phyloP scores from a whole-genome alignment of 2,113 vertebrate genomes.

The Myotis brandtii region DNA sequence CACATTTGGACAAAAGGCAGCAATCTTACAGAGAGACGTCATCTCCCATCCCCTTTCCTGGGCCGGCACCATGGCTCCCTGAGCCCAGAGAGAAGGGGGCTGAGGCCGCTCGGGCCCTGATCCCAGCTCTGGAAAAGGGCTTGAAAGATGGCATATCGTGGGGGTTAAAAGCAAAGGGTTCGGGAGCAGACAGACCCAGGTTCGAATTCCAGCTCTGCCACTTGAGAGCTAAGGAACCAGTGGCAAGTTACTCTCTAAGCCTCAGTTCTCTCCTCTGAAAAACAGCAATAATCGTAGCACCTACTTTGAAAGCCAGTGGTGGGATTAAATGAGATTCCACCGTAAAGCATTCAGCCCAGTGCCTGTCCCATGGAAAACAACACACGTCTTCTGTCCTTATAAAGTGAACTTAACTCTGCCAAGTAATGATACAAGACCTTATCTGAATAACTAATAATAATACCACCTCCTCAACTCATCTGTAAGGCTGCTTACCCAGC shows the following conservation, averaged over 20 bases:
- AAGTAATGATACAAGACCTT: neutral
- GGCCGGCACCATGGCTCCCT: constrained; percentile 11
- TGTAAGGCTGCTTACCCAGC: neutral
- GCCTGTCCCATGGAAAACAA: neutral
- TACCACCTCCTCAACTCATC: neutral
- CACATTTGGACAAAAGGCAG: constrained; percentile 81
- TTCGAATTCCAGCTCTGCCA: neutral
- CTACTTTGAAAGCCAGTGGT: neutral
- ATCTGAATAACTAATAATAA: neutral
- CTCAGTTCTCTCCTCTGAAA: neutral
- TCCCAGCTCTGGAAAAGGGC: neutral
- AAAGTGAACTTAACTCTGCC: neutral
- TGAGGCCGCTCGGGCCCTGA: neutral
- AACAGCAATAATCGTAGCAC: neutral
- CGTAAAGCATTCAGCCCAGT: neutral
- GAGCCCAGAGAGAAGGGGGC: neutral
- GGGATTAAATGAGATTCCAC: neutral
- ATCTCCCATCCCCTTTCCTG: constrained; percentile 81
- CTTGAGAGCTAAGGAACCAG: neutral
- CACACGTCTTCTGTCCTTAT: neutral
- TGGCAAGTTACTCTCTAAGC: neutral
- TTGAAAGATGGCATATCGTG: fast-evolving
- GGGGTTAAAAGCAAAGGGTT: neutral
- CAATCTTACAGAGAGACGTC: constrained; percentile 81
- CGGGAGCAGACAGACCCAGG: neutral